Conservation (phyloP, 2,113 vertebrate genomes). For the human (Homo sapiens) region GRCh38 chr22:29011001-29011500, state of each 20-base stretch:
- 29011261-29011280: constrained; percentile 71
- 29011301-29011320: constrained; percentile 76
- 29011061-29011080: background rate
- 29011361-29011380: constrained; percentile 80
- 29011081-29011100: background rate
- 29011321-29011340: constrained; percentile 81
- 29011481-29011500: constrained; percentile 81
- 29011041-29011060: background rate
- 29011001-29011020: background rate
- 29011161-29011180: constrained; percentile 52
- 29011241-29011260: constrained; percentile 29
- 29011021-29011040: background rate
- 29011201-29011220: background rate
- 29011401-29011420: constrained; percentile 61
- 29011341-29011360: constrained; percentile 81
- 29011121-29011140: background rate
- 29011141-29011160: constrained; percentile 40
- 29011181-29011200: background rate
- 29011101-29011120: background rate
- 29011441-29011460: constrained; percentile 80
- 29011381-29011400: constrained; percentile 68
- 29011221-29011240: background rate
- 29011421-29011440: constrained; percentile 82
- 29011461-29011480: constrained; percentile 77
- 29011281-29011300: constrained; percentile 68